Conservation (phyloP, 2,797 vertebrate species). For the Anguilla anguilla region DNA sequence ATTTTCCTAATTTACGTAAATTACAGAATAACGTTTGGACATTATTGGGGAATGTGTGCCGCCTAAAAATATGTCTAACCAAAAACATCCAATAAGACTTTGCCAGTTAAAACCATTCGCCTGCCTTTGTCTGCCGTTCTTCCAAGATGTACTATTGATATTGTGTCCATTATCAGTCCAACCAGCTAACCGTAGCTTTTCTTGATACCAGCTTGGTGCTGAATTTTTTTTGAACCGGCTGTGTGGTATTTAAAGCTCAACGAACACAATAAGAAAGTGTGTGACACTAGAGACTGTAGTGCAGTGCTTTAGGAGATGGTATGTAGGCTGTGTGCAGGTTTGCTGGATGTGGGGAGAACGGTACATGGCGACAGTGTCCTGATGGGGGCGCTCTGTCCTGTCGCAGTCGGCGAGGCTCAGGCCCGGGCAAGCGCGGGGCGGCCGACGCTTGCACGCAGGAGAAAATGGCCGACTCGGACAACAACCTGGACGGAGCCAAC, state of each 20-base stretch:
- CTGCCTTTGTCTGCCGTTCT: neutral
- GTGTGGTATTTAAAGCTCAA: neutral
- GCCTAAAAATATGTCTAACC: too few species aligned
- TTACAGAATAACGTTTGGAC: neutral
- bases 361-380: neutral
- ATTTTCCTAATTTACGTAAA: neutral
- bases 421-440: constrained; percentile 99
- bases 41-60: neutral
- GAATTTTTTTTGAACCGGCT: neutral
- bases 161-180: neutral
- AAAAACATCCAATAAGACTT: too few species aligned
- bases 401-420: constrained; percentile 98
- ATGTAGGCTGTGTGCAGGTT: neutral
- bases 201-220: neutral
- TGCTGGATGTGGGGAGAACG: neutral
- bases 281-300: neutral
- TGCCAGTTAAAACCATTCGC: neutral
- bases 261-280: neutral
- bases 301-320: neutral
- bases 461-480: constrained; percentile 99
- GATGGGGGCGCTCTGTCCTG: neutral
- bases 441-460: constrained; percentile 99
- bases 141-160: neutral
- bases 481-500: constrained; percentile 95
- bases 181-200: neutral